phyloP scores from a whole-genome alignment of 2,888 invertebrate species.

The Caenorhabditis afra region DNA sequence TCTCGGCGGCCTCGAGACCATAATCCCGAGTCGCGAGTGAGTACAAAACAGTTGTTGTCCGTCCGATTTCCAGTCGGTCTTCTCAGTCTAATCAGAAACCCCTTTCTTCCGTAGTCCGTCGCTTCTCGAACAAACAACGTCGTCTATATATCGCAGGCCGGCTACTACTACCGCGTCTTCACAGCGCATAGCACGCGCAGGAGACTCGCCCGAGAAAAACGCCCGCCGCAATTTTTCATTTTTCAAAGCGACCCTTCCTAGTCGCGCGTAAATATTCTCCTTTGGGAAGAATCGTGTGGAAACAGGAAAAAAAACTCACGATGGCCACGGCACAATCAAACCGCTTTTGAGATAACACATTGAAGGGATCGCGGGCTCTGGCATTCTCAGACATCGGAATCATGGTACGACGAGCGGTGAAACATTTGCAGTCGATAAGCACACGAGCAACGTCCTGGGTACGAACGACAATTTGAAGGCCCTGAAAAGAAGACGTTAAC shows the following conservation, averaged over 20 bases:
- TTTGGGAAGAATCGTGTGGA: not conserved
- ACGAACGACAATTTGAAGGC: constrained; percentile 93
- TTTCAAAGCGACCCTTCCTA: constrained; percentile 3
- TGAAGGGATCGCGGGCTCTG: not conserved
- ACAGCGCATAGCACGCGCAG: constrained; percentile 9
- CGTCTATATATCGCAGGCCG: constrained; percentile 10
- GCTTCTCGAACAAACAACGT: constrained; percentile 44
- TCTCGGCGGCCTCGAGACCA: not conserved
- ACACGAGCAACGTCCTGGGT: constrained; percentile 89
- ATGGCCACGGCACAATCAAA: constrained; percentile 1
- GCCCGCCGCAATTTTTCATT: constrained; percentile 9
- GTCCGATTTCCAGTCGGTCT: constrained; percentile 1
- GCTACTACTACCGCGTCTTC: constrained; percentile 15
- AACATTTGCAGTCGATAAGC: constrained; percentile 88
- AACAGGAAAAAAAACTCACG: constrained; percentile 26
- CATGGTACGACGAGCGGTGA: constrained; percentile 81
- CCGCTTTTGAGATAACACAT: no score
- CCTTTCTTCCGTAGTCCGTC: constrained; percentile 19
- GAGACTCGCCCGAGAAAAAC: constrained; percentile 7
- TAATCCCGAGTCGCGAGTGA: constrained; percentile 11
- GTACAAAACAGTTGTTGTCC: constrained; percentile 20
- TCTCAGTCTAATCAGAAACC: constrained; percentile 33
- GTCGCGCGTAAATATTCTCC: constrained; percentile 1
- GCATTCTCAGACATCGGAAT: constrained; percentile 65
- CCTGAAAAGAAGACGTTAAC: constrained; percentile 82